phyloP scores from a whole-genome alignment of 2,113 vertebrate genomes.

The Perccottus glenii region DNA sequence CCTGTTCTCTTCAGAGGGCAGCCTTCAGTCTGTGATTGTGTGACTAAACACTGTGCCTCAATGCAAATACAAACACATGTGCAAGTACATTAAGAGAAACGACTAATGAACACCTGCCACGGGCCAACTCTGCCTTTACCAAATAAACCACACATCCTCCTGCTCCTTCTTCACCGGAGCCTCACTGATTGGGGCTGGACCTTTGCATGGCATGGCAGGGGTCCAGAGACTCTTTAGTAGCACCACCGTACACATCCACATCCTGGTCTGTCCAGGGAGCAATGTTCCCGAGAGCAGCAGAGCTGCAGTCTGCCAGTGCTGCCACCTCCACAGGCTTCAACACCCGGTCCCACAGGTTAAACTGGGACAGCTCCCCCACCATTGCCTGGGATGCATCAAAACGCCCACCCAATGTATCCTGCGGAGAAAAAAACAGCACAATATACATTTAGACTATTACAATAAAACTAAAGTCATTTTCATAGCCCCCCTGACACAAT shows the following conservation, averaged over 20 bases:
- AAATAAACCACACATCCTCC: constrained; percentile 15
- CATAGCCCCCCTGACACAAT: too few relatives aligned
- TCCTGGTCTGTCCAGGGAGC: constrained; percentile 91
- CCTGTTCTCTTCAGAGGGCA: constrained; percentile 20
- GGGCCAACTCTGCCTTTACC: constrained; percentile 3
- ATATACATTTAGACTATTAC: too few relatives aligned
- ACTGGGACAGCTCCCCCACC: constrained; percentile 92
- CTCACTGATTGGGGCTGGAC: constrained; percentile 81
- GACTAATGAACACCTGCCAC: constrained; percentile 52
- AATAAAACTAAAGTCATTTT: too few relatives aligned
- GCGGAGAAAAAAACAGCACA: neutral
- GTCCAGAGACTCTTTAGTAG: constrained; percentile 84
- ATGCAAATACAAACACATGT: constrained; percentile 56
- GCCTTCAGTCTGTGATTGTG: constrained; percentile 41
- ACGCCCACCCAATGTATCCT: constrained; percentile 91
- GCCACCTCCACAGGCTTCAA: constrained; percentile 86
- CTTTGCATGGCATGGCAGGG: constrained; percentile 80
- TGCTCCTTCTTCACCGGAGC: constrained; percentile 11
- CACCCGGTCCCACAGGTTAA: constrained; percentile 92
- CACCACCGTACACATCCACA: constrained; percentile 90
- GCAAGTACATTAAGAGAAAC: constrained; percentile 59
- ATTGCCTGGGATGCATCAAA: constrained; percentile 96
- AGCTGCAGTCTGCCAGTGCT: constrained; percentile 89
- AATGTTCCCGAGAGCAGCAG: constrained; percentile 84
- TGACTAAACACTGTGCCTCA: constrained; percentile 49